phyloP scores from a whole-genome alignment of 1,140 invertebrate species.

The Heliconius himera region DNA sequence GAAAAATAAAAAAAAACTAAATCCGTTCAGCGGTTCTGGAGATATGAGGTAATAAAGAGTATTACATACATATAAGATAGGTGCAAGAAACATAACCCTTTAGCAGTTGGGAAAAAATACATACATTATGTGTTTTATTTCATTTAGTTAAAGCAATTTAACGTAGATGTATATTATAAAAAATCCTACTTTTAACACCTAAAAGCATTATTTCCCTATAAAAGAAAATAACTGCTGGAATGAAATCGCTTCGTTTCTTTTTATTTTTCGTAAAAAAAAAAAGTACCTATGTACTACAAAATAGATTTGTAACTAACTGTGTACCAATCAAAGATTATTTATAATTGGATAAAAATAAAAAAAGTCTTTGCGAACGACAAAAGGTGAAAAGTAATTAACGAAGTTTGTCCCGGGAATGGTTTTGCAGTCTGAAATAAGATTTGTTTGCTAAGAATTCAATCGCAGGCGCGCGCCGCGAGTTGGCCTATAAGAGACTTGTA shows the following conservation, averaged over 20 bases:
- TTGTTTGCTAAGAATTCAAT: conserved; percentile 41
- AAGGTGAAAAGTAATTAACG: conserved; percentile 40
- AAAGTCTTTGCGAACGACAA: conserved; percentile 26
- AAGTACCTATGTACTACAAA: neutral
- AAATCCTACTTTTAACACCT: too few species aligned
- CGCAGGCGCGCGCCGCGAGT: neutral
- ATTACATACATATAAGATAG: too few species aligned
- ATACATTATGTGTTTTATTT: too few species aligned
- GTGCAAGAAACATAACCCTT: too few species aligned
- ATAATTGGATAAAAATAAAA: conserved; percentile 33
- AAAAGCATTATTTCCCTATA: too few species aligned
- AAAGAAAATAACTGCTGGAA: too few species aligned
- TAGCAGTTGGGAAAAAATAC: neutral
- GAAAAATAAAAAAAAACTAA: too few species aligned
- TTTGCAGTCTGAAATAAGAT: conserved; percentile 37
- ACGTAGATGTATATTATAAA: too few species aligned
- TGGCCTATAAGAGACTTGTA: conserved; percentile 29
- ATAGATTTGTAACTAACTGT: neutral
- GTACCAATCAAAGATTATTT: conserved; percentile 17
- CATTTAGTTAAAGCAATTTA: too few species aligned
- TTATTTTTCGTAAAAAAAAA: neutral
- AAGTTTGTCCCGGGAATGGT: conserved; percentile 29
- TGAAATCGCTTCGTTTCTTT: neutral
- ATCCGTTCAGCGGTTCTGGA: too few species aligned
- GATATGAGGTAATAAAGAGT: too few species aligned